phyloP scores from a whole-genome alignment of 2,797 vertebrate species.

The Aratinga solstitialis region DNA sequence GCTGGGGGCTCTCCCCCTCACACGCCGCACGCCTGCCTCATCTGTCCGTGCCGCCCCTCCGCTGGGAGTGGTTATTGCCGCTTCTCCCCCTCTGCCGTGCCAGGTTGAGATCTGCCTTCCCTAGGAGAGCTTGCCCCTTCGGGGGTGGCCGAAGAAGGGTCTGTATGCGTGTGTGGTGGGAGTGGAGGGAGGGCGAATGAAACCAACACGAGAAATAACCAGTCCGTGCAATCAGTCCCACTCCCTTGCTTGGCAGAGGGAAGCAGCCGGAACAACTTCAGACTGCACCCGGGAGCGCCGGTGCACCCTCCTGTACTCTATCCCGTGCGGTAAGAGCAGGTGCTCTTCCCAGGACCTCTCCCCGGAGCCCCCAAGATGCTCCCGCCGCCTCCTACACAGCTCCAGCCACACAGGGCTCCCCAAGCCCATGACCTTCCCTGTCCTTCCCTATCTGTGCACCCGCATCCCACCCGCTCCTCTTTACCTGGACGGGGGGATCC shows the following conservation, averaged over 20 bases:
- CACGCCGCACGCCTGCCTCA: neutral
- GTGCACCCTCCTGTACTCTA: neutral
- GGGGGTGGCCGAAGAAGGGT: neutral
- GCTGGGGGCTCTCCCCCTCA: neutral
- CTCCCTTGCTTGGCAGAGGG: neutral
- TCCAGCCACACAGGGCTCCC: neutral
- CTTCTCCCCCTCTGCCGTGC: neutral
- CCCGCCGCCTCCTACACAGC: neutral
- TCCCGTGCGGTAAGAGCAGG: accelerated
- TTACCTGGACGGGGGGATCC: neutral
- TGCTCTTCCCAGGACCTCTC: neutral
- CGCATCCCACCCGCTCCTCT: neutral
- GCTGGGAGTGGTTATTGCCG: neutral
- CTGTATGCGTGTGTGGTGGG: neutral
- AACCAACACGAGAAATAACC: neutral
- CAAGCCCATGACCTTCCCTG: neutral
- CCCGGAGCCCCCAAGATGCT: neutral
- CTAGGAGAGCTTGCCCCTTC: neutral
- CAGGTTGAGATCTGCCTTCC: neutral
- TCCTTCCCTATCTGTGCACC: neutral
- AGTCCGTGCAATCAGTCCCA: neutral
- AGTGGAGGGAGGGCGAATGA: neutral
- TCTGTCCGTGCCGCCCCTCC: neutral
- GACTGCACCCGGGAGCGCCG: accelerated
- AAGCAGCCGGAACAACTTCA: neutral